Evolutionary conservation across 37 sponge, comb jelly and placozoan genomes (phyloP).

Genomic region (Geodia barretti): DNA sequence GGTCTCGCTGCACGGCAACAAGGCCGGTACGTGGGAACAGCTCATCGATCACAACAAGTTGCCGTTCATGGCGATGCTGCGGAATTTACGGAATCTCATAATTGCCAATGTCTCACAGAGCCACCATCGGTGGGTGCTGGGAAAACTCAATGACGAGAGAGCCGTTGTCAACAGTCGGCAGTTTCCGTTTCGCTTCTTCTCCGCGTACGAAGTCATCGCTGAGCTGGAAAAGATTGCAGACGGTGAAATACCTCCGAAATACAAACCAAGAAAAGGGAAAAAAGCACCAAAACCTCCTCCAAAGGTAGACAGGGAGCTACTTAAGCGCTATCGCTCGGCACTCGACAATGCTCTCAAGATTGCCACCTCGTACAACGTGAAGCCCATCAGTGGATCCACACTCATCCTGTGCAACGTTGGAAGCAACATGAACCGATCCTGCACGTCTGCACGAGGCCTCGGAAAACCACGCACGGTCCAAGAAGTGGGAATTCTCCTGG

Average conservation of each 20-base stretch:
- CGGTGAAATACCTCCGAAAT: conserved; percentile 9
- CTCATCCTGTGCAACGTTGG: conserved; percentile 90
- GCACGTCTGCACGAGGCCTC: conserved; percentile 89
- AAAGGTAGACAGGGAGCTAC: conserved; percentile 42
- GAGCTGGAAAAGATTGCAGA: conserved; percentile 78
- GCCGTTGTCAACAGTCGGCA: conserved; percentile 93
- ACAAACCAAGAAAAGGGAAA: neutral
- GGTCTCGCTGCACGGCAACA: conserved; percentile 92
- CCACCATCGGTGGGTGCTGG: conserved; percentile 84
- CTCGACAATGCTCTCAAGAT: conserved; percentile 93
- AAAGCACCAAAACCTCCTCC: conserved; percentile 35
- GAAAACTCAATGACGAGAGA: conserved; percentile 88
- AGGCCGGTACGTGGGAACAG: conserved; percentile 90
- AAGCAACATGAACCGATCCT: conserved; percentile 71
- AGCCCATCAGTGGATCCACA: conserved; percentile 92
- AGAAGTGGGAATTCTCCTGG: conserved; percentile 89
- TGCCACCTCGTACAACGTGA: conserved; percentile 93
- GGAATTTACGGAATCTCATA: conserved; percentile 95
- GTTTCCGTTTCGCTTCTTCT: conserved; percentile 98
- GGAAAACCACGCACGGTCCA: conserved; percentile 86
- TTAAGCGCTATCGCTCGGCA: conserved; percentile 76
- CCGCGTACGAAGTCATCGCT: conserved; percentile 91
- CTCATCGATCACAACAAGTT: conserved; percentile 94
- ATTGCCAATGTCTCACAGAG: conserved; percentile 77
- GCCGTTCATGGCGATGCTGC: conserved; percentile 99